A percentile compares a stretch with the other conserved stretches of the same genome.
Conservation (phyloP, 1,140 invertebrate species). For the Drosophila pruinosa region DNA sequence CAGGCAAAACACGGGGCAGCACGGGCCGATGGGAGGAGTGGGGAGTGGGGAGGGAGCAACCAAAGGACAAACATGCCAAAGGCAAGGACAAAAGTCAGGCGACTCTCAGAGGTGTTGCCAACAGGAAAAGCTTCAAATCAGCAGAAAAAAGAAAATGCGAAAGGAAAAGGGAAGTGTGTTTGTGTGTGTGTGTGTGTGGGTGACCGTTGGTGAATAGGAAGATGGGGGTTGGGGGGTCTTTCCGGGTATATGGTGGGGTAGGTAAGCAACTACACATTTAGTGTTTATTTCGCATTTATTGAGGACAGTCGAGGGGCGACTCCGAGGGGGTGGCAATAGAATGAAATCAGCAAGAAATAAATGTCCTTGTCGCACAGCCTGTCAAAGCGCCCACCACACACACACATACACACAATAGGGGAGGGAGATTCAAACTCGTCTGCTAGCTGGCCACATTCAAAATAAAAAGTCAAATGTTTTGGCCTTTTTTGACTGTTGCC, state of each 20-base stretch:
- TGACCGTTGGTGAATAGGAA: background rate
- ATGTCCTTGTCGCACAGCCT: slow-evolving; percentile 58
- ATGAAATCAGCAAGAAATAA: slow-evolving; percentile 78
- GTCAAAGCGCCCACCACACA: slow-evolving; percentile 12
- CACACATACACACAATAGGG: slow-evolving; percentile 35
- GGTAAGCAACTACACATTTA: slow-evolving; percentile 72
- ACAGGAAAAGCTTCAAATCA: slow-evolving; percentile 75
- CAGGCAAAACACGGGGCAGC: background rate
- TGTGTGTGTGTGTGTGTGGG: no score
- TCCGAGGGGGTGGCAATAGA: slow-evolving; percentile 32
- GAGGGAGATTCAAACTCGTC: slow-evolving; percentile 4
- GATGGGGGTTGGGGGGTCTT: background rate
- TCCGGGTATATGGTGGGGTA: background rate
- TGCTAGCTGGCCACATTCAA: slow-evolving; percentile 30
- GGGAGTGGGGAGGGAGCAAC: slow-evolving; percentile 3
- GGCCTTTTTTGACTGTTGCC: slow-evolving; percentile 26
- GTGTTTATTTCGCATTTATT: slow-evolving; percentile 80
- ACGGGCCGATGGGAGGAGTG: background rate
- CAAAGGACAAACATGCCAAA: slow-evolving; percentile 72
- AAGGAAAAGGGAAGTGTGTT: background rate
- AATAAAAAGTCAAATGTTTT: slow-evolving; percentile 63
- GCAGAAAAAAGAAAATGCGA: slow-evolving; percentile 51
- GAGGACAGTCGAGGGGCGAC: slow-evolving; percentile 31
- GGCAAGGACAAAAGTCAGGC: slow-evolving; percentile 72
- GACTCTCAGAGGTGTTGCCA: slow-evolving; percentile 66